These are phyloP conservation scores for Candidula unifasciata DNA, from an alignment of 2,888 invertebrate genomes.

Conservation along the genomic window DNA sequence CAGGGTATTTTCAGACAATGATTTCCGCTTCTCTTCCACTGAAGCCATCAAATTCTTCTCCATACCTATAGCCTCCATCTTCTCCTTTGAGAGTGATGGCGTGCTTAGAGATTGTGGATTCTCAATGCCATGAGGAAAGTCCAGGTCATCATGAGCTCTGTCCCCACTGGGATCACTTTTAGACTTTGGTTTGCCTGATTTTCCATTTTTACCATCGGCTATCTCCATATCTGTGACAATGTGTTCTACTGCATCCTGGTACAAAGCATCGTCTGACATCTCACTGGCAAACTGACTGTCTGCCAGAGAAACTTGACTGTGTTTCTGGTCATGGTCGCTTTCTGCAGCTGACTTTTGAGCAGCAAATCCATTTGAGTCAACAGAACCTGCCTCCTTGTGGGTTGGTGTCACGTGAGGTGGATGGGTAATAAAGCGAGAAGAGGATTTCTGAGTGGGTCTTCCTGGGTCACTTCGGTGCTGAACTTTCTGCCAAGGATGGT, in stretches of 20 bases:
- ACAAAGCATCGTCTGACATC: slow-evolving; percentile 58
- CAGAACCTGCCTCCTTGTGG: slow-evolving; percentile 72
- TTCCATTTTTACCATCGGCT: slow-evolving; percentile 70
- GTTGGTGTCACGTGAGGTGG: slow-evolving; percentile 59
- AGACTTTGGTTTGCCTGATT: slow-evolving; percentile 76
- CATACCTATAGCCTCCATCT: slow-evolving; percentile 52
- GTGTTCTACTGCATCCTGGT: slow-evolving; percentile 64
- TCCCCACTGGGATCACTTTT: slow-evolving; percentile 78
- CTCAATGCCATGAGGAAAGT: slow-evolving; percentile 62
- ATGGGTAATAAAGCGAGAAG: slow-evolving; percentile 58
- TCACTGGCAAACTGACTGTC: slow-evolving; percentile 71
- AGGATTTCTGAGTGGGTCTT: slow-evolving; percentile 32
- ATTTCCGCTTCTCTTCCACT: slow-evolving; percentile 51
- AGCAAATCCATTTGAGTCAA: slow-evolving; percentile 78
- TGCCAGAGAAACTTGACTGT: slow-evolving; percentile 71
- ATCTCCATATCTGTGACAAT: slow-evolving; percentile 60
- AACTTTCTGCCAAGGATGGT: slow-evolving; percentile 35
- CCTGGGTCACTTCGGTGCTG: slow-evolving; percentile 52
- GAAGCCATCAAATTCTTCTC: slow-evolving; percentile 49
- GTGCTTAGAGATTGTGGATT: slow-evolving; percentile 68
- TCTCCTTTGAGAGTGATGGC: slow-evolving; percentile 63
- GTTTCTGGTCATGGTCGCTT: slow-evolving; percentile 60
- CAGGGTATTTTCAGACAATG: slow-evolving; percentile 53
- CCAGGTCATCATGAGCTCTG: slow-evolving; percentile 67
- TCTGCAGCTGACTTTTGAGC: slow-evolving; percentile 65